phyloP scores from a whole-genome alignment of 2,113 vertebrate genomes.

The Trogon surrucura region DNA sequence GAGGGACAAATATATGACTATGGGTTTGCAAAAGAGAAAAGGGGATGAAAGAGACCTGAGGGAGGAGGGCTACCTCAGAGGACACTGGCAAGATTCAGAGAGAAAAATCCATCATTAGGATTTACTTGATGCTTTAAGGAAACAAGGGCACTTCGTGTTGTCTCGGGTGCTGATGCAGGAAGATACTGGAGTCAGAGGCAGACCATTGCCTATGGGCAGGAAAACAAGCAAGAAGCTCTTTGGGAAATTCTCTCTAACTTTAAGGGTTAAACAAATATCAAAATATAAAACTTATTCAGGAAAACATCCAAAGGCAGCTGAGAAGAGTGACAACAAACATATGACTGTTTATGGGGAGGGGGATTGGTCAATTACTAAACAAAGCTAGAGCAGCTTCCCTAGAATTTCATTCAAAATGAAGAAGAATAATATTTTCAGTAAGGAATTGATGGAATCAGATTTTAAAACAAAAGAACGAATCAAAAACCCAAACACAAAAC shows the following conservation, averaged over 20 bases:
- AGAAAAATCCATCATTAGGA: neutral
- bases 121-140: neutral
- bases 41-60: neutral
- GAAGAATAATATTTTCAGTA: neutral
- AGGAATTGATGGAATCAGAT: neutral
- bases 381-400: neutral
- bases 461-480: neutral
- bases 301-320: neutral
- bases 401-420: neutral
- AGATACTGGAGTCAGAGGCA: neutral
- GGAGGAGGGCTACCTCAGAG: neutral
- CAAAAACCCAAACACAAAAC: neutral
- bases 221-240: neutral
- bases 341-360: neutral
- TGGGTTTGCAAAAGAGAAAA: neutral
- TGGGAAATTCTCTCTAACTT: neutral
- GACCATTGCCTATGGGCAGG: neutral
- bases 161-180: neutral
- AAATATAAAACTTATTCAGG: neutral
- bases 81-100: neutral
- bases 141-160: neutral
- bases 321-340: neutral
- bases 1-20: neutral
- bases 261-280: conserved; percentile 6
- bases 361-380: neutral